Evolutionary conservation across 1,140 invertebrate species (phyloP).

Genomic region (Lucilia cuprina): DNA sequence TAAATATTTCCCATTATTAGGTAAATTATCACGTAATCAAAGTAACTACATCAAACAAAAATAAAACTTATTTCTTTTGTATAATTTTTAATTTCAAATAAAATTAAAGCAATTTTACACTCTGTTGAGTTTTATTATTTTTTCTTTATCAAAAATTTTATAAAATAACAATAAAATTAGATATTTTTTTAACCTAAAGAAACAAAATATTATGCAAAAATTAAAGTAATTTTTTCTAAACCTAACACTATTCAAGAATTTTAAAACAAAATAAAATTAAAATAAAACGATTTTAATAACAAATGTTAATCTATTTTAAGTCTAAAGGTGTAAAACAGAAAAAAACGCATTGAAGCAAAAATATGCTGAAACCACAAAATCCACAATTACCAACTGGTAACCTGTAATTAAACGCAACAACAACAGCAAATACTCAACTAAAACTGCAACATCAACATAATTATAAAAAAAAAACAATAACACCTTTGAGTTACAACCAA

Average conservation of each 20-base stretch:
- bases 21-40: not conserved
- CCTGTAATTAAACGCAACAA: not conserved
- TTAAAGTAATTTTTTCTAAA: not conserved
- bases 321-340: not conserved
- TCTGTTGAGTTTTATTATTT: not conserved
- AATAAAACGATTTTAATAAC: too few relatives aligned
- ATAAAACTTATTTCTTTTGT: not conserved
- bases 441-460: not conserved
- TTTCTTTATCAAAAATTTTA: not conserved
- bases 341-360: constrained; percentile 11
- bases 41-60: not conserved
- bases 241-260: not conserved
- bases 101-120: not conserved
- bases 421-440: not conserved
- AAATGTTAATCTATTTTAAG: too few relatives aligned
- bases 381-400: not conserved
- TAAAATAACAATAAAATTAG: too few relatives aligned
- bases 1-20: not conserved
- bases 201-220: not conserved
- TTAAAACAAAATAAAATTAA: not conserved
- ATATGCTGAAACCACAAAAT: not conserved
- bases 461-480: not conserved
- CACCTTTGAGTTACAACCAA: not conserved
- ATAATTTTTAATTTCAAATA: not conserved
- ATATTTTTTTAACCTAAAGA: too few relatives aligned